Percentiles rank a stretch among this genome's conserved stretches.
Evolutionary conservation across 2,888 invertebrate genomes (phyloP).

Genomic region (Hartigia nigra): DNA sequence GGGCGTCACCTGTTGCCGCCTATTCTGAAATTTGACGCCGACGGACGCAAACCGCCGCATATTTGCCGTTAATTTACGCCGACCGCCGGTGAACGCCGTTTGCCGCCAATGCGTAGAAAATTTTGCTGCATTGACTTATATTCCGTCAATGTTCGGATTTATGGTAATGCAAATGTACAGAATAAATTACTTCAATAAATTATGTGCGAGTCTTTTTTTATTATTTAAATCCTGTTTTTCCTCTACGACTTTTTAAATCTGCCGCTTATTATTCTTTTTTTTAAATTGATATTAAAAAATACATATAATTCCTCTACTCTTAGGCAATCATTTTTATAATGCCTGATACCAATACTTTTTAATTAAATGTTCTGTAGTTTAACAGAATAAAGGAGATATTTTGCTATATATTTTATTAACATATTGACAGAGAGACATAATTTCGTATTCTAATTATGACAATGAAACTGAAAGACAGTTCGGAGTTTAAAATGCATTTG

Average conservation of each 20-base stretch:
- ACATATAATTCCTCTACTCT: neutral
- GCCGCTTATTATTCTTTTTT: neutral
- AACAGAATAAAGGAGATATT: neutral
- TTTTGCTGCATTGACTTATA: neutral
- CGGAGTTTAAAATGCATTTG: neutral
- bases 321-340: neutral
- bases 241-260: neutral
- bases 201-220: neutral
- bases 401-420: neutral
- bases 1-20: slow-evolving; percentile 17
- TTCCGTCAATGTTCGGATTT: neutral
- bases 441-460: neutral
- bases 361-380: neutral
- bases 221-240: neutral
- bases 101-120: slow-evolving; percentile 48
- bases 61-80: slow-evolving; percentile 9
- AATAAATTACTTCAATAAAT: neutral
- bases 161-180: neutral
- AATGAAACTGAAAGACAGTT: neutral
- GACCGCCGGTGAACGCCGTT: slow-evolving; percentile 27
- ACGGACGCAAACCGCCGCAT: slow-evolving; percentile 34
- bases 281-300: neutral
- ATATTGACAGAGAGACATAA: neutral
- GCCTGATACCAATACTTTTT: neutral
- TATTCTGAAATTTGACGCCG: slow-evolving; percentile 23